phyloP scores from a whole-genome alignment of 2,113 vertebrate genomes.

The Prietella phreatophila region DNA sequence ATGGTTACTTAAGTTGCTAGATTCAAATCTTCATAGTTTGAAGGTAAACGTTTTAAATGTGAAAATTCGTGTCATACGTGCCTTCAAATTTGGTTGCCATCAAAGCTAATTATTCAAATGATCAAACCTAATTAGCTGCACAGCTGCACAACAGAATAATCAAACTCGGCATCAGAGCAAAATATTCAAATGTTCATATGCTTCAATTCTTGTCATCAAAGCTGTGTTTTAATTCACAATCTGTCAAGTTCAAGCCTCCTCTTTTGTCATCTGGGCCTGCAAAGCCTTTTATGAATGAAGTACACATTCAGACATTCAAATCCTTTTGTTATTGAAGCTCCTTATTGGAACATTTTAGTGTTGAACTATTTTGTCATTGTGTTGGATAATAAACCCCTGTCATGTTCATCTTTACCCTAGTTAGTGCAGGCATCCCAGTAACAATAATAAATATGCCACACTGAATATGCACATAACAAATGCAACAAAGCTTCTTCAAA shows the following conservation, averaged over 20 bases:
- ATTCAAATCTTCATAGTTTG: not conserved
- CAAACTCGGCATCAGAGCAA: not conserved
- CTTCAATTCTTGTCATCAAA: not conserved
- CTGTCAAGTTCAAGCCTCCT: not conserved
- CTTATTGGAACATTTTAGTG: not conserved
- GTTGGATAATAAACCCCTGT: conserved; percentile 13
- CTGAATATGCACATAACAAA: not conserved
- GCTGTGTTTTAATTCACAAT: not conserved
- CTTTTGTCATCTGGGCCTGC: not conserved
- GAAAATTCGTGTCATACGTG: not conserved
- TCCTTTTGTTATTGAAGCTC: not conserved
- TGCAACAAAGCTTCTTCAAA: not conserved
- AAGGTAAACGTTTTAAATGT: not conserved
- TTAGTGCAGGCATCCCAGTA: not conserved
- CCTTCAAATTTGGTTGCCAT: not conserved
- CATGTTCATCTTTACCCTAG: conserved; percentile 1
- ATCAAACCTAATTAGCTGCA: not conserved
- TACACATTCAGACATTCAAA: not conserved
- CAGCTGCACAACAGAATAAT: not conserved
- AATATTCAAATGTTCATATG: not conserved
- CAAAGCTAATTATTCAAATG: not conserved
- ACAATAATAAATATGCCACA: not conserved
- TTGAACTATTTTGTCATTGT: not conserved
- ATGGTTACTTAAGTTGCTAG: not conserved
- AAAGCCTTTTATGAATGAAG: not conserved